A percentile compares a stretch with the other conserved stretches of the same genome.
Conservation (phyloP, 2,888 invertebrate genomes). For the Lamellibrachia satsuma region DNA sequence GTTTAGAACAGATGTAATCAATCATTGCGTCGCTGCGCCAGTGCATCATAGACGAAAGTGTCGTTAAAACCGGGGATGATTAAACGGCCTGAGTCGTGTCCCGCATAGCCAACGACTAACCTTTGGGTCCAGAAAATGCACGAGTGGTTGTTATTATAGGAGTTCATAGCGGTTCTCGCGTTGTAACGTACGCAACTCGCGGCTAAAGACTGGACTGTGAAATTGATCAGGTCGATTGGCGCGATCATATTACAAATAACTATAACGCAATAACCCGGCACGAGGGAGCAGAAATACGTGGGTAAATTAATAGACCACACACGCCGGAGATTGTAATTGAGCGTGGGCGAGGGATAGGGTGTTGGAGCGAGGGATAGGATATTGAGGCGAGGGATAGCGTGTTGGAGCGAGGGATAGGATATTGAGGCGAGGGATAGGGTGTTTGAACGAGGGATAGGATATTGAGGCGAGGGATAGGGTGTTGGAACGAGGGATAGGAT, state of each 20-base stretch:
- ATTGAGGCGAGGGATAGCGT: too few relatives aligned
- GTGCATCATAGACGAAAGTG: not conserved
- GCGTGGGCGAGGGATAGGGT: not conserved
- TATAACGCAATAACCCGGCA: slow-evolving; percentile 2
- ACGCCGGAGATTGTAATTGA: not conserved
- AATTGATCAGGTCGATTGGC: slow-evolving; percentile 9
- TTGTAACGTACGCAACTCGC: not conserved
- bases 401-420: too few relatives aligned
- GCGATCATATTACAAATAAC: not conserved
- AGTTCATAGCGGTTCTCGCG: not conserved
- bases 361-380: too few relatives aligned
- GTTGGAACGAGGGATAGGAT: too few relatives aligned
- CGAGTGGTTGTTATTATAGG: not conserved
- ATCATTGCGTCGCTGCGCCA: not conserved
- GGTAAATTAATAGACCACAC: not conserved
- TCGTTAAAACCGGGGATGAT: not conserved
- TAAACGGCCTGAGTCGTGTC: not conserved
- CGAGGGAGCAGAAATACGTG: not conserved
- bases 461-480: too few relatives aligned
- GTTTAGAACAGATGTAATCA: not conserved
- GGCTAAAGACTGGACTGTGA: not conserved
- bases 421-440: too few relatives aligned
- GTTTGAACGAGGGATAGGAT: too few relatives aligned
- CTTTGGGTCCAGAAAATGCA: not conserved
- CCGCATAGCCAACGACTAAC: not conserved